Conservation (phyloP, 2,113 vertebrate genomes). For the Collichthys lucidus region DNA sequence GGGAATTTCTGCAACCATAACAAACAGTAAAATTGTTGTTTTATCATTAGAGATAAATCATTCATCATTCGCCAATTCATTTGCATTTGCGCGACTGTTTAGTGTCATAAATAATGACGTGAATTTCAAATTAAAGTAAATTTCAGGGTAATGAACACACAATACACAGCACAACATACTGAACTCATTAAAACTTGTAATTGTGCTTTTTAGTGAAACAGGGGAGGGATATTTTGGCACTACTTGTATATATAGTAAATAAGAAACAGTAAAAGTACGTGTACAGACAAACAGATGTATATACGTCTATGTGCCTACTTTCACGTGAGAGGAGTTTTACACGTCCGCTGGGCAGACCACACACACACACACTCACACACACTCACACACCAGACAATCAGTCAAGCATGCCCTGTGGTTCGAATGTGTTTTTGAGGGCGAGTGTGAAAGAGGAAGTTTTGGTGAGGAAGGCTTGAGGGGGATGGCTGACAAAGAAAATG, state of each 20-base stretch:
- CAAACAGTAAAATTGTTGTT: neutral
- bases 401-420: conserved; percentile 63
- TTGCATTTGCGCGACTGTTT: neutral
- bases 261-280: conserved; percentile 20
- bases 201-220: neutral
- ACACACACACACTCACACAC: conserved; percentile 46
- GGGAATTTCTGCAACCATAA: conserved; percentile 1
- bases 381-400: conserved; percentile 63
- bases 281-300: conserved; percentile 49
- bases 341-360: conserved; percentile 67
- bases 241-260: conserved; percentile 5
- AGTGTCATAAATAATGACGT: neutral
- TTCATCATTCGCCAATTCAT: neutral
- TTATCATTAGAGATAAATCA: conserved; percentile 3
- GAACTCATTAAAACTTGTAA: conserved; percentile 20
- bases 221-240: neutral
- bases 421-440: conserved; percentile 72
- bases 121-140: conserved; percentile 4
- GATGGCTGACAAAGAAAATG: conserved; percentile 22
- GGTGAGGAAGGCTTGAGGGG: conserved; percentile 2
- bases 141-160: neutral
- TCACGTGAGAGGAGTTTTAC: conserved; percentile 65
- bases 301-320: conserved; percentile 20
- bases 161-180: neutral
- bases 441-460: conserved; percentile 64